Evolutionary conservation across 2,888 invertebrate species (phyloP), one percentile per base, ranked within the genome.

Genomic region (Conomelus anceps): DNA sequence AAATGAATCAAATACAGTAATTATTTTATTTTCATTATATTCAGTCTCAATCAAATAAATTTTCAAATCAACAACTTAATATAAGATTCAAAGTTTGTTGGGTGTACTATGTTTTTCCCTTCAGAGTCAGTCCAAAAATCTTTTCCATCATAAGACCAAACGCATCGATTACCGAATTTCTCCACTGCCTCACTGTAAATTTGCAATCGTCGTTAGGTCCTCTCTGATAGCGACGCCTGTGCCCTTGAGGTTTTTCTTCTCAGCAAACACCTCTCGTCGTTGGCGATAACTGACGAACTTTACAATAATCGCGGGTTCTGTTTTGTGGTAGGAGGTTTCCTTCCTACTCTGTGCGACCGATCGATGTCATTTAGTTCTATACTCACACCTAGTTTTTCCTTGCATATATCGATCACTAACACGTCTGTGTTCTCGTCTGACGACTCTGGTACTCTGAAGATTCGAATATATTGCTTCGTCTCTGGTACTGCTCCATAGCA

Each of bases 401-500:
- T 22, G 85, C 88, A 88, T 22, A 85, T n/a, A 17, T 23, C 23
- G 22, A 23, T 24, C 6, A 85, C 88, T 17, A 85, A n/a, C 17
- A 23, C 6, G 84, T 89, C 85, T 0, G 89, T 89, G 29, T 89
- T n/a, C 26, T 88, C 88, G 4, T n/a, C 84, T 20, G n/a, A 0
- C n/a, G 3, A 17, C 85, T 88, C 88, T 23, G n/a, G 13, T 6
- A 88, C 20, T 3, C 88, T 24, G 85, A 88, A 88, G 22, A 84
- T 84, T 22, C 88, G 23, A n/a, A n/a, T 3, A 84, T 0, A 34
- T 85, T 41, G 22, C 34, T 88, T 22, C 34, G 26, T n/a, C 41
- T 22, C 22, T 88, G 88, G 29, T 34, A 34, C 29, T 89, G 89
- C 26, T 85, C 85, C 24, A 89, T 20, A 20, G 84, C 89, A n/a